These are phyloP conservation scores for Molossus molossus DNA, from an alignment of 2,797 vertebrate genomes.

Conservation along the genomic window DNA sequence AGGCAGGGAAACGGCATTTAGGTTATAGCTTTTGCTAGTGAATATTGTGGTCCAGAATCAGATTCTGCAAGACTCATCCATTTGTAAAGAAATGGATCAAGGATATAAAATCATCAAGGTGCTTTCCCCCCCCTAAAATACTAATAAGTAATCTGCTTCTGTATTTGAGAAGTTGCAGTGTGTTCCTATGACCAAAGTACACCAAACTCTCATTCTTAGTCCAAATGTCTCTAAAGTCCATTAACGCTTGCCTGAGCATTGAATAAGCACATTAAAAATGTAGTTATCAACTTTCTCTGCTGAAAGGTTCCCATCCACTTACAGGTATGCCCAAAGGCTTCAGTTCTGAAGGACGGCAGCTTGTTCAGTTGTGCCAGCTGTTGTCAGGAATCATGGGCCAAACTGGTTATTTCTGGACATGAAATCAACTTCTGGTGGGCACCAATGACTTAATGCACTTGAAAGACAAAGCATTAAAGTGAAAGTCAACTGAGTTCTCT, in stretches of 20 bases:
- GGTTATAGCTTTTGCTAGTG: conserved; percentile 3
- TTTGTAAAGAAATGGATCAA: conserved; percentile 59
- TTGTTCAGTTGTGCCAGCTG: conserved; percentile 21
- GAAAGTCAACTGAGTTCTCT: conserved; percentile 29
- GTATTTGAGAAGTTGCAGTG: conserved; percentile 68
- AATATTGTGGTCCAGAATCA: conserved; percentile 24
- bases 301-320: conserved; percentile 43
- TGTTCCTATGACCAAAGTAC: conserved; percentile 66
- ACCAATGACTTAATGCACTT: conserved; percentile 55
- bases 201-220: conserved; percentile 65
- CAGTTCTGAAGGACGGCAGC: conserved; percentile 26
- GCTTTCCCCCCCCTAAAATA: conserved; percentile 40
- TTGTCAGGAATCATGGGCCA: conserved; percentile 48
- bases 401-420: conserved; percentile 66
- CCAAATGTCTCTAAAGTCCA: conserved; percentile 75
- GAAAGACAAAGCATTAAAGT: conserved; percentile 47
- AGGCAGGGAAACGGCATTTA: not conserved
- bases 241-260: conserved; percentile 54
- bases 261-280: conserved; percentile 73
- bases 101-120: conserved; percentile 45
- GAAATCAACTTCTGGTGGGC: conserved; percentile 43
- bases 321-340: conserved; percentile 27
- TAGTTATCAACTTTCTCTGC: conserved; percentile 42
- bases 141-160: conserved; percentile 56
- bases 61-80: conserved; percentile 42